phyloP scores from a whole-genome alignment of 2,888 invertebrate species.

The Teleiodes luculella region DNA sequence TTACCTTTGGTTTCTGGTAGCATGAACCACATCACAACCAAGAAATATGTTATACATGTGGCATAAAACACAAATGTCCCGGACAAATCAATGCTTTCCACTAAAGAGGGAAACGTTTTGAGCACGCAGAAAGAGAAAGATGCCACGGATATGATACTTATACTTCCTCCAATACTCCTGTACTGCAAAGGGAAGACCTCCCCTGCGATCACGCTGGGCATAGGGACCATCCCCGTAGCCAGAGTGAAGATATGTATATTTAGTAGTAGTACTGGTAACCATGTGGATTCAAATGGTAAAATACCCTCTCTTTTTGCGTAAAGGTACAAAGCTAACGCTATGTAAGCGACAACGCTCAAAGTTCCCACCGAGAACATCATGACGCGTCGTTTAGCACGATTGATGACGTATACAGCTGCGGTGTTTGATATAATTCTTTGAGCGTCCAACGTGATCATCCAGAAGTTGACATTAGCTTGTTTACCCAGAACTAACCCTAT shows the following conservation, averaged over 20 bases:
- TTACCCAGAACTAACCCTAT: slow-evolving; percentile 77
- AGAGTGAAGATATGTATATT: slow-evolving; percentile 77
- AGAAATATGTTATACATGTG: slow-evolving; percentile 66
- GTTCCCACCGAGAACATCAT: slow-evolving; percentile 78
- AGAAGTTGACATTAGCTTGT: slow-evolving; percentile 78
- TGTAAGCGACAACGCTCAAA: slow-evolving; percentile 75
- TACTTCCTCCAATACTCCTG: slow-evolving; percentile 80
- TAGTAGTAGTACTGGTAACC: slow-evolving; percentile 68
- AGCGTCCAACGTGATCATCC: slow-evolving; percentile 81
- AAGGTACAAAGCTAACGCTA: slow-evolving; percentile 67
- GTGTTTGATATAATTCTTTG: slow-evolving; percentile 79
- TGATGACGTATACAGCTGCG: slow-evolving; percentile 78
- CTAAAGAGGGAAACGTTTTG: slow-evolving; percentile 78
- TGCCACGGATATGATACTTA: slow-evolving; percentile 78
- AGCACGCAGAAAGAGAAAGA: slow-evolving; percentile 79
- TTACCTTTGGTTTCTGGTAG: slow-evolving; percentile 83
- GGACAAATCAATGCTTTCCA: slow-evolving; percentile 67
- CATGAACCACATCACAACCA: slow-evolving; percentile 72
- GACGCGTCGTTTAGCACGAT: slow-evolving; percentile 77
- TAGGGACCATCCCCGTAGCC: slow-evolving; percentile 78
- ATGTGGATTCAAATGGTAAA: slow-evolving; percentile 39
- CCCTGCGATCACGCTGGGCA: slow-evolving; percentile 84
- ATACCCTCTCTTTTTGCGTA: slow-evolving; percentile 38
- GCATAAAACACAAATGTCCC: slow-evolving; percentile 80
- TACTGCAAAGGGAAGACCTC: slow-evolving; percentile 82